phyloP scores from a whole-genome alignment of 2,113 vertebrate genomes.

The Heterochromis multidens region DNA sequence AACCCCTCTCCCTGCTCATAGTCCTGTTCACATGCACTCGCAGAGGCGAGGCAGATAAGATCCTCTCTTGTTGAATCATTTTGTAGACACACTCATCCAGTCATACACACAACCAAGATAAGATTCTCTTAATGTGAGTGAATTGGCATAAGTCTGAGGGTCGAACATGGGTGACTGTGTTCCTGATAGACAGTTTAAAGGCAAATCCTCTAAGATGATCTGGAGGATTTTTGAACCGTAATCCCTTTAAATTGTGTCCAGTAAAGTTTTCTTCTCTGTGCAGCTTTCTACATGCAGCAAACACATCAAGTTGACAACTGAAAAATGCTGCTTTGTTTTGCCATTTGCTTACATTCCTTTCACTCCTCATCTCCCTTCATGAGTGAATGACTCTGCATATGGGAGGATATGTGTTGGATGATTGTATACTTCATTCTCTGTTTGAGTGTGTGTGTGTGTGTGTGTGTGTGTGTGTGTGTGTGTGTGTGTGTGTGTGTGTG shows the following conservation, averaged over 20 bases:
- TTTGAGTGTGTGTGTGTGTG: not conserved
- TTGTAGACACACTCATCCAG: slow-evolving; percentile 23
- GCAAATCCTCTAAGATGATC: slow-evolving; percentile 9
- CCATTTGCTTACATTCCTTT: slow-evolving; percentile 63
- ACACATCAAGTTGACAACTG: slow-evolving; percentile 20
- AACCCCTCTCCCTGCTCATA: not conserved
- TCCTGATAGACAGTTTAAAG: slow-evolving; percentile 30
- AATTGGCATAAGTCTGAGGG: slow-evolving; percentile 33
- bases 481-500: no score
- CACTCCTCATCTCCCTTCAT: slow-evolving; percentile 47
- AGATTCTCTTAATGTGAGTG: slow-evolving; percentile 21
- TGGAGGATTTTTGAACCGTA: slow-evolving; percentile 7
- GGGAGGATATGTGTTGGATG: slow-evolving; percentile 44
- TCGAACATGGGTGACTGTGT: slow-evolving; percentile 32
- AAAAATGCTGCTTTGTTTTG: slow-evolving; percentile 36
- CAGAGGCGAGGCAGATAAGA: slow-evolving; percentile 37
- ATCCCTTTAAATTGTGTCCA: slow-evolving; percentile 26
- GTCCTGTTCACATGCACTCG: not conserved
- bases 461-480: not conserved
- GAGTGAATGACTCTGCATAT: slow-evolving; percentile 32
- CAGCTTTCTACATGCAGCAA: not conserved
- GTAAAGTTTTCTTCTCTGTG: slow-evolving; percentile 28
- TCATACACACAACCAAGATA: not conserved
- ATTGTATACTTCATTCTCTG: slow-evolving; percentile 34
- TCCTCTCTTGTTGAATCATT: slow-evolving; percentile 34